These are phyloP conservation scores for Miichthys miiuy DNA, from an alignment of 2,797 vertebrate species.

Conservation along the genomic window DNA sequence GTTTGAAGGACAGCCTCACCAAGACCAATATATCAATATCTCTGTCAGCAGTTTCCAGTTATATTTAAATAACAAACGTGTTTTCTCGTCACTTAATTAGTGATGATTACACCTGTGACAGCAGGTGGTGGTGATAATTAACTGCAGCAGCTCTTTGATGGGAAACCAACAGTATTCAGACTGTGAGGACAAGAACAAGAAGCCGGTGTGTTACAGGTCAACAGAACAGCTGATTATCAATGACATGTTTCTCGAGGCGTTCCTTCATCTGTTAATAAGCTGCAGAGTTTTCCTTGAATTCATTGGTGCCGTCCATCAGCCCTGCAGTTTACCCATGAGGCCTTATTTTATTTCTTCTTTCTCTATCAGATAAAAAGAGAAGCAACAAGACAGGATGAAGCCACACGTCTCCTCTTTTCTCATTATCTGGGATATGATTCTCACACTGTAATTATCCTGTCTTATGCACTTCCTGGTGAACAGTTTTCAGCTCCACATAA, in stretches of 20 bases:
- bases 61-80: too few relatives aligned
- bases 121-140: too few relatives aligned
- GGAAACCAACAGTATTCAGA: too few relatives aligned
- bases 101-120: too few relatives aligned
- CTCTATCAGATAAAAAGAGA: background rate
- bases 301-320: background rate
- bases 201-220: background rate
- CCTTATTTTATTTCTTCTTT: background rate
- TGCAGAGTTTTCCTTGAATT: background rate
- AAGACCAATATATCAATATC: too few relatives aligned
- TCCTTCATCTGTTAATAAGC: background rate
- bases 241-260: background rate
- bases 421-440: background rate
- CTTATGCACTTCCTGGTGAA: background rate
- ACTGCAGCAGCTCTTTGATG: too few relatives aligned
- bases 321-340: background rate
- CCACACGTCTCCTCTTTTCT: background rate
- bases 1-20: too few relatives aligned
- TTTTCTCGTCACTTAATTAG: too few relatives aligned
- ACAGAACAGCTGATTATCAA: background rate
- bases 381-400: background rate
- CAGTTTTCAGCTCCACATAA: background rate
- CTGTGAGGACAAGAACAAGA: too few relatives aligned
- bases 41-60: too few relatives aligned
- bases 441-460: conserved; percentile 8